Base-by-base conservation (phyloP, 2,888 invertebrate genomes). In the Drosophila testacea region DNA sequence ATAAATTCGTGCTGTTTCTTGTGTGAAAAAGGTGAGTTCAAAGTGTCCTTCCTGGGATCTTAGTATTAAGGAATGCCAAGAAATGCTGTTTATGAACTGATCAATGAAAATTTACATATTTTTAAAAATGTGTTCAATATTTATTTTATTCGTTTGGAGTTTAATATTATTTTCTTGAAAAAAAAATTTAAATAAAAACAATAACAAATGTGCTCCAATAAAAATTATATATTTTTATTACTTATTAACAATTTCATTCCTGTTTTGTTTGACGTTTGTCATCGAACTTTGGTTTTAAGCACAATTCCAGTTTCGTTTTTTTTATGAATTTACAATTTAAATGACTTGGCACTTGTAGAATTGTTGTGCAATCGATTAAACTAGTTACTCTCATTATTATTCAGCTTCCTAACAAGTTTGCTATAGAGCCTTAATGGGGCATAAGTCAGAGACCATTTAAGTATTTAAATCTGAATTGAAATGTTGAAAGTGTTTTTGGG, bases 11-110 rank as follows among this genome's bases (percentile, higher is more conserved):
- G 74, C 55, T 71, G 81, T 83, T 80, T 67, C 75, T 77, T 83
- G 72, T 74, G 83, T 81, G 78, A 82, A 55, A 77, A 84, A 88
- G 88, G 88, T 88, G 88, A 88, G 88, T 89, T 74, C 9, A 39
- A 28, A 70, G 36, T 51, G 34, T 74, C 76, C 72, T 78, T 66
- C 22, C n/a, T 27, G 38, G 1, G 4, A 71, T n/a, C 44, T 28
- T 30, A 13, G 27, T 9, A 11, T 5, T 46, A 30, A n/a, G 13
- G 11, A 36, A n/a, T 2, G 10, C 9, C 0, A 16, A 6, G 38
- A 13, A 38, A 0, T 60, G 51, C 0, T 36, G 11, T 70, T 42
- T 10, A 9, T 3, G 13, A 42, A 6, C 9, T 10, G 30, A 22
- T 28, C 13, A 1, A 54, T 34, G 22, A 32, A 47, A 27, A 39